These are phyloP conservation scores for Fukomys damarensis DNA, from an alignment of 2,113 vertebrate species.

Conservation along the genomic window DNA sequence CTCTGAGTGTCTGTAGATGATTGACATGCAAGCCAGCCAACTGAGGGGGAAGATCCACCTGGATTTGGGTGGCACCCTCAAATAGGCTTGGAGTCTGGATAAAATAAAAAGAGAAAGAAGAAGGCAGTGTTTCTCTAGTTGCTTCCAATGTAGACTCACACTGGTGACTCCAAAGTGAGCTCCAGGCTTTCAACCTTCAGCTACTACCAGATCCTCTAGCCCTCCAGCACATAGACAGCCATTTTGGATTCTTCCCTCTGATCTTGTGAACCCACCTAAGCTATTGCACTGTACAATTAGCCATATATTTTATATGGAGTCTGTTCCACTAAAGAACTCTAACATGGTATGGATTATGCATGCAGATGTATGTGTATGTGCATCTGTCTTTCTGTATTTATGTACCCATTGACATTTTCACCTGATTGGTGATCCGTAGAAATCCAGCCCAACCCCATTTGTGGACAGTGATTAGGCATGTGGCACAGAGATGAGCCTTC, in stretches of 20 bases:
- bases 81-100: not conserved
- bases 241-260: not conserved
- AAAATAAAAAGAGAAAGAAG: not conserved
- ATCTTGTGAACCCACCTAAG: not conserved
- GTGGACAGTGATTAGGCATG: not conserved
- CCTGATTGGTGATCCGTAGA: not conserved
- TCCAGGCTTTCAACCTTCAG: not conserved
- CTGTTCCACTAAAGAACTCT: not conserved
- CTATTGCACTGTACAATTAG: not conserved
- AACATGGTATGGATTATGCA: not conserved
- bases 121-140: not conserved
- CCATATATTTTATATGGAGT: not conserved
- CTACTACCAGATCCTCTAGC: not conserved
- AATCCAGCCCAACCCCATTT: not conserved
- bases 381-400: not conserved
- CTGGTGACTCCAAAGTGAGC: not conserved
- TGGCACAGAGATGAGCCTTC: not conserved
- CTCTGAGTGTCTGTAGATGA: no score
- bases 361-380: not conserved
- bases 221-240: not conserved
- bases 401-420: not conserved
- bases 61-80: not conserved
- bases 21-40: no score
- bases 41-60: no score
- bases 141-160: not conserved